Percentiles rank a stretch among this genome's conserved stretches.
phyloP scores from a whole-genome alignment of 2,888 invertebrate genomes.

The Archaeoteleia sp. region DNA sequence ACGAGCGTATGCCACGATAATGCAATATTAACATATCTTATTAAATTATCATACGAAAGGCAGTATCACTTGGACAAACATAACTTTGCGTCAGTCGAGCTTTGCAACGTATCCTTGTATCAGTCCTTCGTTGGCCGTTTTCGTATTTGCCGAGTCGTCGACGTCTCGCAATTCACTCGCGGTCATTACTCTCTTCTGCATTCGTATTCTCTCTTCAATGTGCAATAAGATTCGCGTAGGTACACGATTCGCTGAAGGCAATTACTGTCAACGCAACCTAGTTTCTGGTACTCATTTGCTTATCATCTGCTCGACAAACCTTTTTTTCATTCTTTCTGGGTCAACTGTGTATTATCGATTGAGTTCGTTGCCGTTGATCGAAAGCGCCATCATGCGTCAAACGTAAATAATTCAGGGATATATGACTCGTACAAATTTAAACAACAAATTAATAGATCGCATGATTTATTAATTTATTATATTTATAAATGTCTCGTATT shows the following conservation, averaged over 20 bases:
- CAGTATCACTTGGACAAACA: no score
- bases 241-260: conserved; percentile 33
- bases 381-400: no score
- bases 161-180: conserved; percentile 18
- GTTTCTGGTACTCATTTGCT: conserved; percentile 14
- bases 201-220: conserved; percentile 18
- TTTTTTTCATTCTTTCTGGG: not conserved
- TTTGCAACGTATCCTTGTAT: not conserved
- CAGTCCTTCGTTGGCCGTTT: not conserved
- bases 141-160: not conserved
- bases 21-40: no score
- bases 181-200: conserved; percentile 15
- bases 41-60: no score
- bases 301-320: not conserved
- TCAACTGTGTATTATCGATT: not conserved
- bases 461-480: no score
- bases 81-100: not conserved
- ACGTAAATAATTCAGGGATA: no score
- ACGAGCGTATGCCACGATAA: no score
- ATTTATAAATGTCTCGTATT: no score
- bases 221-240: conserved; percentile 25
- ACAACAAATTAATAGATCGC: no score
- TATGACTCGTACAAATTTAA: no score
- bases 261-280: conserved; percentile 29
- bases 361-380: not conserved